These are phyloP conservation scores for Cettia cetti DNA, from an alignment of 2,113 vertebrate genomes.

Conservation along the genomic window DNA sequence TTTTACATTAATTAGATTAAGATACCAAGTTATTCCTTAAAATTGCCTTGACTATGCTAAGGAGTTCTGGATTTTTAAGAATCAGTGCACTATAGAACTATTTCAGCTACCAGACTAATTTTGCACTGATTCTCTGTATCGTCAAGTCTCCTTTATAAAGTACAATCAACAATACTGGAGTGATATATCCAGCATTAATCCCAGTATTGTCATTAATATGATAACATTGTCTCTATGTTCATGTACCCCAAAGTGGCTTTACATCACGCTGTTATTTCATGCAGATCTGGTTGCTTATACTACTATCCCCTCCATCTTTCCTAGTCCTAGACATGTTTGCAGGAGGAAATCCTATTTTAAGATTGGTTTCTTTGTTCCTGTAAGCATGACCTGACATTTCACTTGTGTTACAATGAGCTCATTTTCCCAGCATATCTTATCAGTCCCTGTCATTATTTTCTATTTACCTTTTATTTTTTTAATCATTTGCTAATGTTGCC, in stretches of 20 bases:
- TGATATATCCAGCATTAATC: not conserved
- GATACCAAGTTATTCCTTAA: not conserved
- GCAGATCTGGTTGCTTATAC: not conserved
- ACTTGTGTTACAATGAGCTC: not conserved
- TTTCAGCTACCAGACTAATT: not conserved
- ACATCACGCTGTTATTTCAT: not conserved
- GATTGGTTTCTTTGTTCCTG: not conserved
- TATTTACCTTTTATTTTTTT: not conserved
- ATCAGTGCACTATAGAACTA: not conserved
- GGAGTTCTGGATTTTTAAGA: not conserved
- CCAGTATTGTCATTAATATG: not conserved
- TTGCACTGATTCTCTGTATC: not conserved
- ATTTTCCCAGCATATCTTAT: not conserved
- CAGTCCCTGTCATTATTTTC: not conserved
- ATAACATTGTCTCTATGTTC: not conserved
- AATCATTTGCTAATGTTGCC: not conserved
- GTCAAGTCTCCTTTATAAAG: not conserved
- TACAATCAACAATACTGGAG: not conserved
- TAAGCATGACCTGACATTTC: not conserved
- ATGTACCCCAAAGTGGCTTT: not conserved
- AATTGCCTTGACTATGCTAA: not conserved
- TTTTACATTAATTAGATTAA: not conserved
- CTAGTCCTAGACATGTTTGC: not conserved
- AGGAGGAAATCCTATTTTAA: not conserved
- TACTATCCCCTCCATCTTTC: not conserved